Percentiles rank a stretch among this genome's conserved stretches.
Conservation (phyloP, 2,113 vertebrate species). For the Callipepla squamata region DNA sequence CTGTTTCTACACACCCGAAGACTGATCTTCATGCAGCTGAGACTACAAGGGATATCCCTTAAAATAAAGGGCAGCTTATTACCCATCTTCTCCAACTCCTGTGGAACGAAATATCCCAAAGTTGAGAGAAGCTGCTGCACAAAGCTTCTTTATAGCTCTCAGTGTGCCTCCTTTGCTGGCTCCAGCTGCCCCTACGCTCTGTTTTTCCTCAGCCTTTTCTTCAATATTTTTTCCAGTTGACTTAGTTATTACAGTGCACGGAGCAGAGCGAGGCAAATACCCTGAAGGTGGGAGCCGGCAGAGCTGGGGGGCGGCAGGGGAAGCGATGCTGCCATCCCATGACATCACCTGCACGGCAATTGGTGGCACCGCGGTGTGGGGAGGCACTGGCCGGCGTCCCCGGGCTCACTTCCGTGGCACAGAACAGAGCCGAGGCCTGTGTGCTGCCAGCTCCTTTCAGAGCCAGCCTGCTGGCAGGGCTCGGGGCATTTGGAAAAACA, state of each 20-base stretch:
- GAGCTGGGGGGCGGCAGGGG: slow-evolving; percentile 19
- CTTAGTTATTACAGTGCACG: slow-evolving; percentile 73
- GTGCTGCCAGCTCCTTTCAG: slow-evolving; percentile 60
- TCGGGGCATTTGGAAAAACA: slow-evolving; percentile 63
- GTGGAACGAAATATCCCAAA: slow-evolving; percentile 69
- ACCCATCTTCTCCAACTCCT: slow-evolving; percentile 68
- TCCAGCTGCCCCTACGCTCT: slow-evolving; percentile 70
- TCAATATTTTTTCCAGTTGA: slow-evolving; percentile 75
- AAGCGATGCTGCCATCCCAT: slow-evolving; percentile 56
- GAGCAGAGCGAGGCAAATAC: slow-evolving; percentile 60
- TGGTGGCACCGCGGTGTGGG: slow-evolving; percentile 26
- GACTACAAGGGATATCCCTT: slow-evolving; percentile 66
- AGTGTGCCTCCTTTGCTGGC: slow-evolving; percentile 70
- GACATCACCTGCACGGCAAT: slow-evolving; percentile 45
- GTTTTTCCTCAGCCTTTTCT: slow-evolving; percentile 74
- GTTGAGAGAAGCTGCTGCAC: slow-evolving; percentile 60
- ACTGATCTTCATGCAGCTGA: slow-evolving; percentile 71
- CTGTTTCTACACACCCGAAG: slow-evolving; percentile 45
- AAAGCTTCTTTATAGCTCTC: slow-evolving; percentile 76
- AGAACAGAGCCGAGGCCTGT: slow-evolving; percentile 60
- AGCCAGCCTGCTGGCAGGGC: slow-evolving; percentile 62
- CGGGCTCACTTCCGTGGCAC: slow-evolving; percentile 52
- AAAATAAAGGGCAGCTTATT: slow-evolving; percentile 72
- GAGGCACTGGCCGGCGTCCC: slow-evolving; percentile 52
- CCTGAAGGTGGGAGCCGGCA: slow-evolving; percentile 56